Base-by-base conservation (phyloP, 2,113 vertebrate genomes). In the Percopsis transmontana region DNA sequence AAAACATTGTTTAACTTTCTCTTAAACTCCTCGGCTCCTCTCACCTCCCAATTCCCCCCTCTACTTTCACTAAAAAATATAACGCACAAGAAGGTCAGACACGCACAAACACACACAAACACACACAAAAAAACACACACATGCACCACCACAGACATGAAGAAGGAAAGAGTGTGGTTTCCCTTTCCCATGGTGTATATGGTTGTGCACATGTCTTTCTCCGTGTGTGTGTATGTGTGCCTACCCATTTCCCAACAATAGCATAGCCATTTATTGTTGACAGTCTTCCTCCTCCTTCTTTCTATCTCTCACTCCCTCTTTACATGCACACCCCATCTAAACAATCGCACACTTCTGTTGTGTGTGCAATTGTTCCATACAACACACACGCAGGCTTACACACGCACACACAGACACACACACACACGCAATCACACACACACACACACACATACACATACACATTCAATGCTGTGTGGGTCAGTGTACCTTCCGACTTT, bases 381-480 rank as follows among this genome's bases (percentile, higher is more conserved):
- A 6, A 33, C 8, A 33, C n/a, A n/a, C 27, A 33, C 8, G 27
- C 27, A 33, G 5, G 8, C 27, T 33, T 33, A 33, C 57, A 42
- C 57, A 56, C 52, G 15, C 52, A 55, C 52, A 58, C 56, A 59
- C 57, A 59, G 39, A 59, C 57, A 59, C n/a, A 59, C n/a, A 59
- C n/a, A n/a, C n/a, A n/a, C n/a, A n/a, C n/a, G n/a, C n/a, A n/a
- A n/a, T n/a, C n/a, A n/a, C n/a, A n/a, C 61, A 47, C 24, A 50
- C 14, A 38, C 60, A 38, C 60, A 48, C 4, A 61, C 14, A 47
- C 42, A 24, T 33, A 45, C 42, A 27, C 47, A 40, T 27, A 16
- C 18, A 51, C 60, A 39, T 9, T 21, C 4, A 12, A 39, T 42
- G 19, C 38, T 40, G 38, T 42, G 18, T n/a, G 2, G 2, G 56